Percentiles rank a stretch among this genome's conserved stretches.
Conservation (phyloP, 2,888 invertebrate species). For the Eupithecia dodoneata region DNA sequence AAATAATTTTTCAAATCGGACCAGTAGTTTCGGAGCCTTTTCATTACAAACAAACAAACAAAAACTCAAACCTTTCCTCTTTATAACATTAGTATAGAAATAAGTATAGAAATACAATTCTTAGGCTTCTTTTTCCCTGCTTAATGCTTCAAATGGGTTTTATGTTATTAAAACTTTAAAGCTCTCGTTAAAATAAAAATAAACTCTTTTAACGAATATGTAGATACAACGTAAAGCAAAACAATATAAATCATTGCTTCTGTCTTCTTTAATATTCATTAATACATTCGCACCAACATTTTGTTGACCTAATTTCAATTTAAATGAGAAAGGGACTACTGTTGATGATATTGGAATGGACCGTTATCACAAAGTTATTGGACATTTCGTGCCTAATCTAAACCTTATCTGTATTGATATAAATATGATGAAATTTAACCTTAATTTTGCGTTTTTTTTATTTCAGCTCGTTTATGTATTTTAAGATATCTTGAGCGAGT, state of each 20-base stretch:
- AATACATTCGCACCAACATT: slow-evolving; percentile 31
- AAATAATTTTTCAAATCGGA: no score
- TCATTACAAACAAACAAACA: no score
- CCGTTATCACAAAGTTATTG: slow-evolving; percentile 3
- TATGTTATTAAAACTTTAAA: not conserved
- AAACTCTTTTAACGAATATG: not conserved
- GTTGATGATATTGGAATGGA: not conserved
- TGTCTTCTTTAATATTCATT: slow-evolving; percentile 20
- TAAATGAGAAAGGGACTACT: slow-evolving; percentile 14
- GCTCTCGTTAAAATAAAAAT: not conserved
- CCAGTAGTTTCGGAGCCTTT: no score
- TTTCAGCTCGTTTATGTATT: no score
- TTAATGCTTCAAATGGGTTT: not conserved
- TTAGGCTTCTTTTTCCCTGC: not conserved
- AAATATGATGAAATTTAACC: not conserved
- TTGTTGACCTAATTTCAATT: slow-evolving; percentile 30
- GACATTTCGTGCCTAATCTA: slow-evolving; percentile 2
- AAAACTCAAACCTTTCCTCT: no score
- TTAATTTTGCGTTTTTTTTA: not conserved
- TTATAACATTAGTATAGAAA: no score
- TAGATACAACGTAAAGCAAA: slow-evolving; percentile 2
- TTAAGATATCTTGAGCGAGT: no score
- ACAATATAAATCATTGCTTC: slow-evolving; percentile 14
- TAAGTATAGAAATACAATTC: no score
- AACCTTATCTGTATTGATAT: slow-evolving; percentile 4